These are phyloP conservation scores for Corythoichthys intestinalis DNA, from an alignment of 2,113 vertebrate genomes.

Conservation along the genomic window DNA sequence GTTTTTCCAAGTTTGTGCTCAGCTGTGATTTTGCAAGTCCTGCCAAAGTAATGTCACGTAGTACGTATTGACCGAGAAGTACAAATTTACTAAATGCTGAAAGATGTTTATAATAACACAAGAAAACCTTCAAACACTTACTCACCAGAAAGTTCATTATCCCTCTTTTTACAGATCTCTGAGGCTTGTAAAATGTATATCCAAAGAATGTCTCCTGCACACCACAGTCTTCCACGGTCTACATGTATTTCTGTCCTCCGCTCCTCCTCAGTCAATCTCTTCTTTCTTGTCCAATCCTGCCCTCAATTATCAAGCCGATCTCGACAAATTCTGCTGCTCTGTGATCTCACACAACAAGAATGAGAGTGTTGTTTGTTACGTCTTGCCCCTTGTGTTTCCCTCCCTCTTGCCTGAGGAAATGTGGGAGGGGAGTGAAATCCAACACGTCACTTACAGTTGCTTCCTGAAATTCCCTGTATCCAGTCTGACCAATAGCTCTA, in stretches of 20 bases:
- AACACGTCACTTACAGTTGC: constrained; percentile 68
- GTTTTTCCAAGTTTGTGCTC: constrained; percentile 20
- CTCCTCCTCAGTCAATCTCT: constrained; percentile 7
- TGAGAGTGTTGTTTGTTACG: constrained; percentile 56
- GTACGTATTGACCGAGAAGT: background rate
- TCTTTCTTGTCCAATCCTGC: constrained; percentile 38
- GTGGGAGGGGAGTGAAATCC: constrained; percentile 61
- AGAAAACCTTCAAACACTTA: constrained; percentile 8
- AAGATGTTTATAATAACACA: background rate
- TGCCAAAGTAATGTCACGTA: constrained; percentile 5
- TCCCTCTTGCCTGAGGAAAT: constrained; percentile 38
- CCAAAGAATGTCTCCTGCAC: background rate
- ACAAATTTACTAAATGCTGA: background rate
- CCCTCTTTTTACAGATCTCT: constrained; percentile 17
- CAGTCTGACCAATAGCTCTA: constrained; percentile 46
- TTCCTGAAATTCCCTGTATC: constrained; percentile 55
- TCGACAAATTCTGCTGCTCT: constrained; percentile 49
- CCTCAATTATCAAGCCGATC: constrained; percentile 43
- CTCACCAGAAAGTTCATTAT: constrained; percentile 69
- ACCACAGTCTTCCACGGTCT: background rate
- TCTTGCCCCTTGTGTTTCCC: constrained; percentile 31
- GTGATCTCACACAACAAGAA: constrained; percentile 67
- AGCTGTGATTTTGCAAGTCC: constrained; percentile 42
- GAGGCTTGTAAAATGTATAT: constrained; percentile 1
- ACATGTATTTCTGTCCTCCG: constrained; percentile 18